Base-by-base conservation (phyloP, 2,113 vertebrate genomes). In the Cinclus cinclus region DNA sequence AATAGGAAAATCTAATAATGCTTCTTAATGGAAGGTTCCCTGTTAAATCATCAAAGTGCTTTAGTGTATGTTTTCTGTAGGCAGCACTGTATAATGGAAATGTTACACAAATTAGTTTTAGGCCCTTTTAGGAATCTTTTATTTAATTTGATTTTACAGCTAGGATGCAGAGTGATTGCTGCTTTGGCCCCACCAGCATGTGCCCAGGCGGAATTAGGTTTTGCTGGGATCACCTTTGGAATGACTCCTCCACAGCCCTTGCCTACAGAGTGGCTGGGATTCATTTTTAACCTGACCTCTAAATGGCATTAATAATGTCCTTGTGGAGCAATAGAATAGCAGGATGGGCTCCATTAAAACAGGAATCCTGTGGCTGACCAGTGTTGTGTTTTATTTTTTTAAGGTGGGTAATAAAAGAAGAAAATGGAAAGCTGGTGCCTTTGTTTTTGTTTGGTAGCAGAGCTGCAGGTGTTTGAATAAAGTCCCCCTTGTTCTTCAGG, bases 131-230 rank as follows among this genome's bases (percentile, higher is more conserved):
- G 95, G 95, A 96, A 97, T 95, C 94, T 96, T 97, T 97, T 96
- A 97, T 97, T 98, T 97, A 97, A 98, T 98, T 97, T 97, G 92
- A 71, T 97, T 98, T 98, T 97, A 96, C 89, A 94, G 90, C 95
- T 96, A 83, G 96, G 92, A 91, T 27, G 25, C 64, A 59, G 92
- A 94, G 83, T 15, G 63, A 37, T 35, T 67, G 93, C 93, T 20
- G 81, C 71, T 83, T 68, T 31, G 47, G 80, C 67, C 89, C 87
- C n/a, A 44, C 81, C 94, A 97, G 97, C 94, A 52, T 71, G 96
- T 46, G 68, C 84, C 77, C 91, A 23, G 50, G 92, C 83, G 81
- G 94, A 79, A 87, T 91, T 47, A 64, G 79, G 92, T 53, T 97
- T 93, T 88, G 74, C 74, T 89, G 86, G 92, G 96, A 95, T 97